Conservation (phyloP, 2,797 vertebrate species). For the Spheniscus humboldti region DNA sequence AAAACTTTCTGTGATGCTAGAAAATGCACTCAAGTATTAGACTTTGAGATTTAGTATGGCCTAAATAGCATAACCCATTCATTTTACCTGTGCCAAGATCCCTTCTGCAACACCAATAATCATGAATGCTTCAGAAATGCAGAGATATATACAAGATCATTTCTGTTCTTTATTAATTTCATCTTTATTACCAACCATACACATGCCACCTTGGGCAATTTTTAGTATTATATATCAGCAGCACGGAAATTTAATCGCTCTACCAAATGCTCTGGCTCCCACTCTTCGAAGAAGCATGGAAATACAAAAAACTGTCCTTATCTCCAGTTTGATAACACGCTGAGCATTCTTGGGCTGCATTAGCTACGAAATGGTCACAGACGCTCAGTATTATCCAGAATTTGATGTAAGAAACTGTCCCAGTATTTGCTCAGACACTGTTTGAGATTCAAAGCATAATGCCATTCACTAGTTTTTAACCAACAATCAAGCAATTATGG, state of each 20-base stretch:
- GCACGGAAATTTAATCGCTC: constrained; percentile 7
- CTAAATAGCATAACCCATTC: not conserved
- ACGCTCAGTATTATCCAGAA: not conserved
- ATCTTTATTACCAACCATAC: constrained; percentile 9
- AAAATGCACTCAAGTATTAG: not conserved
- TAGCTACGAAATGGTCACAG: not conserved
- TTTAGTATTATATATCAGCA: not conserved
- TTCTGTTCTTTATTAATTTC: not conserved
- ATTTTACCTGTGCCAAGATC: not conserved
- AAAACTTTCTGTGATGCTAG: not conserved
- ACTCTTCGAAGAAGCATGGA: not conserved
- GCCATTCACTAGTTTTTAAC: not conserved
- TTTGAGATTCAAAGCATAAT: not conserved
- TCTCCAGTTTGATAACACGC: not conserved
- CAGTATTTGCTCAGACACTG: not conserved
- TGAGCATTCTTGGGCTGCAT: not conserved
- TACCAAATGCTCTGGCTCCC: not conserved
- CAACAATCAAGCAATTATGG: not conserved
- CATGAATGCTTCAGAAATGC: not conserved
- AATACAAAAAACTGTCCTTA: not conserved
- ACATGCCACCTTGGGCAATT: not conserved
- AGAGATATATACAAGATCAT: not conserved
- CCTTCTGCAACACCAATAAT: not conserved
- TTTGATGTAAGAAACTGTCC: not conserved
- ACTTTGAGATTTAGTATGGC: not conserved